Evolutionary conservation across 2,797 vertebrate genomes (phyloP).

Genomic region (Halcyon badia): DNA sequence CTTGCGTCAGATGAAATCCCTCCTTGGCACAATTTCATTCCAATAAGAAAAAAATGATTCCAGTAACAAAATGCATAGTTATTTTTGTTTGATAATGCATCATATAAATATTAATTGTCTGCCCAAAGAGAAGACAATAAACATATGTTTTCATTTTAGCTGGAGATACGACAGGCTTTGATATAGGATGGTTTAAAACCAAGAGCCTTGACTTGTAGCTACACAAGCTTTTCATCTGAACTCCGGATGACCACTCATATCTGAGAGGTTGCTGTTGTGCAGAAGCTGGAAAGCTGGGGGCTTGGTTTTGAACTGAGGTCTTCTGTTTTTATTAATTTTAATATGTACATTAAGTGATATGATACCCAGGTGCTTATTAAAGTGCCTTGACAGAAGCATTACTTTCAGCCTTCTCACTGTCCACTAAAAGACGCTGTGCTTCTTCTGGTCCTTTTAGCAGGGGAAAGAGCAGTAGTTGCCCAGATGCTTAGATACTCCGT

Average conservation of each 20-base stretch:
- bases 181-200: not conserved
- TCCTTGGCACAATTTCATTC: conserved; percentile 51
- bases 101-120: not conserved
- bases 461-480: not conserved
- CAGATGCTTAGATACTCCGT: fast-evolving
- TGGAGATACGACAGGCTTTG: not conserved
- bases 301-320: not conserved
- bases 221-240: not conserved
- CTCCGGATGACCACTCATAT: not conserved
- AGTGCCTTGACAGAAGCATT: fast-evolving
- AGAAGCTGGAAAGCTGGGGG: not conserved
- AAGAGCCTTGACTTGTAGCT: not conserved
- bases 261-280: not conserved
- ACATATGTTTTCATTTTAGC: conserved; percentile 22
- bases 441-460: not conserved
- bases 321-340: not conserved
- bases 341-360: fast-evolving
- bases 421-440: not conserved
- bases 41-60: not conserved
- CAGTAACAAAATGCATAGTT: conserved; percentile 33
- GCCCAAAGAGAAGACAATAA: conserved; percentile 15
- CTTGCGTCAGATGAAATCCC: conserved; percentile 60
- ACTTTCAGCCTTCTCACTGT: not conserved
- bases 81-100: conserved; percentile 14
- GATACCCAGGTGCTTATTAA: not conserved